These are phyloP conservation scores for Accipiter virgatus DNA, from an alignment of 2,113 vertebrate species.

Conservation along the genomic window DNA sequence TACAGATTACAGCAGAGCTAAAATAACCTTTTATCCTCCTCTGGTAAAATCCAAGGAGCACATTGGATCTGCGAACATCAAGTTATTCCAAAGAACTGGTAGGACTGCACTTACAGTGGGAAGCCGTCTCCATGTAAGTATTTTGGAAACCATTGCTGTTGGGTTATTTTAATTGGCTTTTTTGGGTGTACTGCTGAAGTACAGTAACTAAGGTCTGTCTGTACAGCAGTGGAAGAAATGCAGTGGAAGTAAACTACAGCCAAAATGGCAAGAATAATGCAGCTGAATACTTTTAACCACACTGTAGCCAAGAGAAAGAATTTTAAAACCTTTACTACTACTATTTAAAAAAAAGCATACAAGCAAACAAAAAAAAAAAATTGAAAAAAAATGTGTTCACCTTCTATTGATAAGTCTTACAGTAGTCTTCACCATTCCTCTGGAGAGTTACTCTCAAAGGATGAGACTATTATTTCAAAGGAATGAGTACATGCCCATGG, in stretches of 20 bases:
- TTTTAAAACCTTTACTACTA: not conserved
- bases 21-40: not conserved
- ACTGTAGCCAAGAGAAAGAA: not conserved
- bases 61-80: not conserved
- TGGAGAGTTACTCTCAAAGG: not conserved
- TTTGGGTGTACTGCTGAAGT: not conserved
- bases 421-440: not conserved
- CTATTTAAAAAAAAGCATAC: not conserved
- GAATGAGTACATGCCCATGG: not conserved
- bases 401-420: not conserved
- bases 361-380: not conserved
- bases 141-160: not conserved
- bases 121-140: not conserved
- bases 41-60: not conserved
- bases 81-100: not conserved
- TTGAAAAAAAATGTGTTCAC: rapidly evolving
- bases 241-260: not conserved
- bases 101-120: not conserved
- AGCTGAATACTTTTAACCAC: not conserved
- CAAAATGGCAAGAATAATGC: not conserved
- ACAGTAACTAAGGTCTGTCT: not conserved
- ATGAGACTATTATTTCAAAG: not conserved
- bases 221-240: not conserved
- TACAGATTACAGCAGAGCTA: not conserved
- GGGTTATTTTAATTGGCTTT: not conserved